Evolutionary conservation across 2,113 vertebrate genomes (phyloP).

Genomic region (cat (Felis catus)): F.catus_Fca126_mat1.0 CM031426.1:46492501-46493000

Average conservation of each 20-base stretch:
- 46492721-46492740: conserved; percentile 59
- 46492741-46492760: neutral
- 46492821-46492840: neutral
- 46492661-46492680: neutral
- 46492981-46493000: neutral
- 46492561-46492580: conserved; percentile 55
- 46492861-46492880: neutral
- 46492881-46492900: neutral
- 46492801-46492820: conserved; percentile 24
- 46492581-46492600: conserved; percentile 73
- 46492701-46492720: conserved; percentile 62
- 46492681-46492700: conserved; percentile 5
- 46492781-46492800: neutral
- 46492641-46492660: conserved; percentile 25
- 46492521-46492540: conserved; percentile 94
- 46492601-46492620: conserved; percentile 47
- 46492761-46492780: neutral
- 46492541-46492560: conserved; percentile 89
- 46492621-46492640: conserved; percentile 34
- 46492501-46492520: conserved; percentile 91
- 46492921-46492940: neutral
- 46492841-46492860: rapidly evolving
- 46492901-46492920: neutral
- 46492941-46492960: neutral
- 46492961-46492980: too few relatives aligned